phyloP scores from a whole-genome alignment of 1,140 invertebrate genomes.

The Sycophila sp. region DNA sequence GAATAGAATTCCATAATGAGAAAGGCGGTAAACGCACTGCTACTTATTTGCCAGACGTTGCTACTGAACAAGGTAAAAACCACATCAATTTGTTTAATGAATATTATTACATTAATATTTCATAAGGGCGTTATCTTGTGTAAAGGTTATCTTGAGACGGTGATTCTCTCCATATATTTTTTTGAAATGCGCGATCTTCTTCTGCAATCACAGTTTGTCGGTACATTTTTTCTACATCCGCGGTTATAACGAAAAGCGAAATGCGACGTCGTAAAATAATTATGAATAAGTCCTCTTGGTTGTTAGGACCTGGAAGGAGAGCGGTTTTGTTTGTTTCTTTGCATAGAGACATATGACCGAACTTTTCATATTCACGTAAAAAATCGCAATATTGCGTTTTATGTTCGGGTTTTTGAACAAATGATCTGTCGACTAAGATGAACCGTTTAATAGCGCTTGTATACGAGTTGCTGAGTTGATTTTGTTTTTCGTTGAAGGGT shows the following conservation, averaged over 20 bases:
- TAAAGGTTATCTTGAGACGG: too few species aligned
- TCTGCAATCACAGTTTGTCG: neutral
- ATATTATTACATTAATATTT: too few species aligned
- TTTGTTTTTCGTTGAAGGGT: too few species aligned
- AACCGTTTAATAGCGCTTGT: too few species aligned
- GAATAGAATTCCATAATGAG: conserved; percentile 97
- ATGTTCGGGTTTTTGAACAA: too few species aligned
- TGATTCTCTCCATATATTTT: neutral
- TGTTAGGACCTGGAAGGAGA: neutral
- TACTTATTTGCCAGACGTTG: conserved; percentile 97
- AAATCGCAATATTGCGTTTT: too few species aligned
- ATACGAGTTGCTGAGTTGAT: too few species aligned
- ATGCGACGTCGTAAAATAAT: neutral
- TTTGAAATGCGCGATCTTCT: neutral
- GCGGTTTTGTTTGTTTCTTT: neutral
- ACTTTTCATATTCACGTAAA: neutral
- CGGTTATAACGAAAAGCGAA: neutral
- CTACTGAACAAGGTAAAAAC: conserved; percentile 92
- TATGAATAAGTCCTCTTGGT: neutral
- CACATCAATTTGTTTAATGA: too few species aligned
- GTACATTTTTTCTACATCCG: neutral
- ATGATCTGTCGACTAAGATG: too few species aligned
- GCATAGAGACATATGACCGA: neutral
- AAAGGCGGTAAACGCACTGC: conserved; percentile 95
- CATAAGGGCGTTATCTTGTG: too few species aligned